Base-by-base conservation (phyloP, 2,797 vertebrate species). In the Lepus oiostolus region DNA sequence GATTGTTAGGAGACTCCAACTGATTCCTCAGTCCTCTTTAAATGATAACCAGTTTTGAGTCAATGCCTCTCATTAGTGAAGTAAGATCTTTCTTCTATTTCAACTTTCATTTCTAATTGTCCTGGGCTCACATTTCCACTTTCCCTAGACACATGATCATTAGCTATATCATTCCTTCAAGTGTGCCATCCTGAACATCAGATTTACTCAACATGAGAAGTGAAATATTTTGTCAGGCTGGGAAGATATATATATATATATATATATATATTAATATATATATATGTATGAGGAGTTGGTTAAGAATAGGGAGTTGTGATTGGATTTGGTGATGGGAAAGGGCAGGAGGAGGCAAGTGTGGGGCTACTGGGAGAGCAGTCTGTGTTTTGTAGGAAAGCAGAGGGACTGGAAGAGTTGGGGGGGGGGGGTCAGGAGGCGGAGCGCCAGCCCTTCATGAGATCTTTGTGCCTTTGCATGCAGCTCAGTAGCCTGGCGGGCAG, bases 381-480 rank as follows among this genome's bases (percentile, higher is more conserved):
- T 32, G 76, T 67, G 8, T 42, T 21, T 19, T 22, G 52, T 19
- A 30, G 62, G 65, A 21, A 16, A 13, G n/a, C 5, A 9, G 32
- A 30, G 19, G n/a, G 71, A 6, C 70, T 42, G 60, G 82, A 85
- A 75, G 68, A 67, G 26, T 10, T 60, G 79, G 4, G 72, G 19
- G 32, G 32, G 65, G 24, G 35, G 35, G 35, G 35, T 2, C 17
- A 21, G 74, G 21, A 35, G 30, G 54, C 60, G 12, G 32, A 0
- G 79, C 74, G 30, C 82, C 28, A 50, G 47, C 63, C 70, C 62
- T 90, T 96, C 80, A 96, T 62, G 35, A 67, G 76, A 85, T 80
- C 91, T 96, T 93, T 97, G 92, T 96, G 70, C 82, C 76, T 91
- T 93, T 85, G 85, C 92, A 97, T 35, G 35, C 35, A 35, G 97